Conservation (phyloP, 1,140 invertebrate species). For the Antheraea pernyi region DNA sequence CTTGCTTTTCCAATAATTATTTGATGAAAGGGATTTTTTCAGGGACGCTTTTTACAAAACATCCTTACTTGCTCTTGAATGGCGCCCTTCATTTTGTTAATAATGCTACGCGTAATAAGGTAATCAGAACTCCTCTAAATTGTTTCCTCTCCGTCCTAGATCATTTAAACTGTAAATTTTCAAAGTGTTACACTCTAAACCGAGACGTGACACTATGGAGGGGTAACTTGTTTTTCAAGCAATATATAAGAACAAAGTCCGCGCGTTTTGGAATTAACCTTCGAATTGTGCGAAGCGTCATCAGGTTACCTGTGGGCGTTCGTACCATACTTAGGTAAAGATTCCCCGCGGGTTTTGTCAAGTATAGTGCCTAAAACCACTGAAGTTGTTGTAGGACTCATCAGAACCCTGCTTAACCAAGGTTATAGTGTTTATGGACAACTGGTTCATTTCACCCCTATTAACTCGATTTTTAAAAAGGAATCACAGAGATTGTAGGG, state of each 20-base stretch:
- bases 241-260: too few species aligned
- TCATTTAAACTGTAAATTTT: constrained; percentile 12
- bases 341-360: background rate
- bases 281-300: constrained; percentile 8
- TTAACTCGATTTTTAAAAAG: constrained; percentile 29
- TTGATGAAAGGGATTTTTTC: constrained; percentile 29
- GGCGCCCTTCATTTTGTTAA: constrained; percentile 30
- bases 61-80: constrained; percentile 16
- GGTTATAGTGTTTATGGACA: constrained; percentile 39
- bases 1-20: constrained; percentile 22
- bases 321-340: constrained; percentile 15
- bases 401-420: constrained; percentile 26
- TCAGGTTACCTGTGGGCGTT: too few species aligned
- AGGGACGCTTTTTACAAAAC: constrained; percentile 9
- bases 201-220: constrained; percentile 13
- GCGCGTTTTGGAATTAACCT: constrained; percentile 14
- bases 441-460: constrained; percentile 31
- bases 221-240: too few species aligned
- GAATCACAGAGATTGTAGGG: constrained; percentile 30
- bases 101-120: background rate
- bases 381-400: too few species aligned
- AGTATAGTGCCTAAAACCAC: background rate
- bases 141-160: constrained; percentile 31
- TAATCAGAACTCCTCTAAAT: constrained; percentile 20
- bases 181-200: background rate